A percentile compares a stretch with the other conserved stretches of the same genome.
Conservation (phyloP, 2,797 vertebrate genomes). For the Diglossa cyanea region DNA sequence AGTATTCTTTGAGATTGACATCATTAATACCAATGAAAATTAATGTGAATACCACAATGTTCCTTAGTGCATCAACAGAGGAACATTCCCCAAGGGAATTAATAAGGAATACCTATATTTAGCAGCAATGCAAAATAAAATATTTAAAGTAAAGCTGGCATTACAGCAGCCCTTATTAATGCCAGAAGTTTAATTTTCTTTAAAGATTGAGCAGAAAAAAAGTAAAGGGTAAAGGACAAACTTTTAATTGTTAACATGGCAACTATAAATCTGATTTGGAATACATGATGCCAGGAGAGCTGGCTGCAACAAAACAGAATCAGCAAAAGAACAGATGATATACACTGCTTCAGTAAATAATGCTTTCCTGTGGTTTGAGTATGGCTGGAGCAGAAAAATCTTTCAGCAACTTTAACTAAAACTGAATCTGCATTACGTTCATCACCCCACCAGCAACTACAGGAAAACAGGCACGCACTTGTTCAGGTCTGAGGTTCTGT, state of each 20-base stretch:
- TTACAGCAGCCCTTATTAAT: background rate
- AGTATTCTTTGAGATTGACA: background rate
- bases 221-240: background rate
- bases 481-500: background rate
- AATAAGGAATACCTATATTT: background rate
- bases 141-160: background rate
- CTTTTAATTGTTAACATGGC: background rate
- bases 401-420: slow-evolving; percentile 5
- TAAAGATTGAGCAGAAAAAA: background rate
- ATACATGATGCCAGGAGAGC: background rate
- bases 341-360: background rate
- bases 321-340: background rate
- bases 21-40: slow-evolving; percentile 23
- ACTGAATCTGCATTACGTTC: background rate
- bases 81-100: slow-evolving; percentile 20
- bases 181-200: background rate
- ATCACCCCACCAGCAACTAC: background rate
- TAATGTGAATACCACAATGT: background rate
- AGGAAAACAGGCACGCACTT: background rate
- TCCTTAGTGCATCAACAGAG: background rate
- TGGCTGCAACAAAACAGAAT: background rate
- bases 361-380: background rate
- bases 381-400: background rate
- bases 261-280: background rate
- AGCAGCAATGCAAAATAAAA: slow-evolving; percentile 10